A percentile compares a stretch with the other conserved stretches of the same genome.
These are phyloP conservation scores for Cheilosia impressa DNA, from an alignment of 2,888 invertebrate genomes.

Conservation along the genomic window DNA sequence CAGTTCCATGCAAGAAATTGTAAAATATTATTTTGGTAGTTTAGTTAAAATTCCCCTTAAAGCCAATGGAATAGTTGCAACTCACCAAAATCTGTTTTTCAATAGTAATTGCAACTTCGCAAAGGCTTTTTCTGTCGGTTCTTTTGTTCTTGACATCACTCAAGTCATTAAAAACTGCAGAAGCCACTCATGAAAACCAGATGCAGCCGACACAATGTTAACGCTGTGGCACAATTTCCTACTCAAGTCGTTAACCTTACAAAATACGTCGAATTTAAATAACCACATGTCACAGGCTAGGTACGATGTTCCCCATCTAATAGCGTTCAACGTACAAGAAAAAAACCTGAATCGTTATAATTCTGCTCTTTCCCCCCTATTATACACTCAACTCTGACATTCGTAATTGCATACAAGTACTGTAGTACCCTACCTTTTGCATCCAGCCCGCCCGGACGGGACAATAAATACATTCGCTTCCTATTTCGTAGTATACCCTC, in stretches of 20 bases:
- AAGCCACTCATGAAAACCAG: not conserved
- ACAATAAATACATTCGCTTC: constrained; percentile 61
- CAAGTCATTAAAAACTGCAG: too few species aligned
- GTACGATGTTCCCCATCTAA: constrained; percentile 18
- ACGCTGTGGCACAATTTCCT: not conserved
- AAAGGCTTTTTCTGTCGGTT: too few species aligned
- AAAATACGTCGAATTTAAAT: not conserved
- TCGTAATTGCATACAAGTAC: constrained; percentile 37
- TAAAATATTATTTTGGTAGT: too few species aligned
- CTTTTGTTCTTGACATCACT: not conserved
- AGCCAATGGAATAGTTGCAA: too few species aligned
- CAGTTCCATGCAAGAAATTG: too few species aligned
- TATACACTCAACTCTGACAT: constrained; percentile 38
- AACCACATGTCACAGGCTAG: constrained; percentile 6
- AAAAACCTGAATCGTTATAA: constrained; percentile 10
- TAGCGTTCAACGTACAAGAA: constrained; percentile 12
- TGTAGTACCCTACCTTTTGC: not conserved
- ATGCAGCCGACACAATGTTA: not conserved
- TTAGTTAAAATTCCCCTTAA: too few species aligned
- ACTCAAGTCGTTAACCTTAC: not conserved
- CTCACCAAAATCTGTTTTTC: too few species aligned
- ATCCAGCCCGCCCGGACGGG: not conserved
- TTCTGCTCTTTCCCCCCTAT: constrained; percentile 3
- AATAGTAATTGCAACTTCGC: too few species aligned
- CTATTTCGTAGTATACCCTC: constrained; percentile 8